These are phyloP conservation scores for Pseudonaja textilis DNA, from an alignment of 2,113 vertebrate species.

Conservation along the genomic window DNA sequence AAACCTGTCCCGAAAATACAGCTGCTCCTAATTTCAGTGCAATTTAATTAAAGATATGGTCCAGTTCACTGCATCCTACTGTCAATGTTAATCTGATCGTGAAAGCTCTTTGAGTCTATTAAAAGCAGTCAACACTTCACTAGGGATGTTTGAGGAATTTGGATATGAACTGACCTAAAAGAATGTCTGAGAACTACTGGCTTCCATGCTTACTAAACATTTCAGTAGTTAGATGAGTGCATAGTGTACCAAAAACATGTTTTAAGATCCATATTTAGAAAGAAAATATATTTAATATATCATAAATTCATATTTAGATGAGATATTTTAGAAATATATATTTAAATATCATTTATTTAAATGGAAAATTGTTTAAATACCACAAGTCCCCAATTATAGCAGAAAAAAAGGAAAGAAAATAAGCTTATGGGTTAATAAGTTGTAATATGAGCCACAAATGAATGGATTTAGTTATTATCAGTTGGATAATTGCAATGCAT, in stretches of 20 bases:
- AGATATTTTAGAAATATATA: neutral
- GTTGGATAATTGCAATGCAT: neutral
- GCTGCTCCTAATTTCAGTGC: neutral
- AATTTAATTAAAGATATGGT: neutral
- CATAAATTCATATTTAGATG: neutral
- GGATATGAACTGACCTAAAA: neutral
- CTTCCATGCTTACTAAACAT: neutral
- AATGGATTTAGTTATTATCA: neutral
- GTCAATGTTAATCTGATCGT: neutral
- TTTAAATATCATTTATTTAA: neutral
- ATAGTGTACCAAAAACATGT: neutral
- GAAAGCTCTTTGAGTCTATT: neutral
- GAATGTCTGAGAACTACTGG: neutral
- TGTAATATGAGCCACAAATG: neutral
- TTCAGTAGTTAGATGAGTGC: neutral
- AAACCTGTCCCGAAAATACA: neutral
- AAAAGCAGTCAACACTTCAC: neutral
- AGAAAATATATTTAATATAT: neutral
- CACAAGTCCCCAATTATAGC: neutral
- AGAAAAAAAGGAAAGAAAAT: neutral
- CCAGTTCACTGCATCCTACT: neutral
- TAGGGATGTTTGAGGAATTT: neutral
- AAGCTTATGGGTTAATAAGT: neutral
- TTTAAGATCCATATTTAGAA: neutral
- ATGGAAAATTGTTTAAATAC: neutral